A percentile compares a stretch with the other conserved stretches of the same genome.
Conservation (phyloP, 2,888 invertebrate genomes). For the Andrena bicolor region DNA sequence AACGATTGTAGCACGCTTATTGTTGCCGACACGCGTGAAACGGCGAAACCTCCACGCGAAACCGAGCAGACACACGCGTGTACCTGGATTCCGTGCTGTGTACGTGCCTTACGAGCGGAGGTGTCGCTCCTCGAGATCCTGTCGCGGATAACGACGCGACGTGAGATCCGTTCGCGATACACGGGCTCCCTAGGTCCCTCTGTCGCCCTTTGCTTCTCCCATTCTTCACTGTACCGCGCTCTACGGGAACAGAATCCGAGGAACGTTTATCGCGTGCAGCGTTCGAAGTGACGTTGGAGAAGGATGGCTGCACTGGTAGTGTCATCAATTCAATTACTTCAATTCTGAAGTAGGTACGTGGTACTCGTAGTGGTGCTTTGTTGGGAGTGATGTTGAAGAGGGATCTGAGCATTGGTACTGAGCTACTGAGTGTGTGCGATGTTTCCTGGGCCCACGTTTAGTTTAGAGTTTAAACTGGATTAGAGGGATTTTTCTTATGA, state of each 20-base stretch:
- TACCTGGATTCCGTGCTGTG: conserved; percentile 31
- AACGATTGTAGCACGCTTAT: conserved; percentile 51
- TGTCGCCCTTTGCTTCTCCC: conserved; percentile 39
- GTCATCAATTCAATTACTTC: background rate
- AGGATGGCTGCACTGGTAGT: background rate
- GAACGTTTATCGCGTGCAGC: conserved; percentile 19
- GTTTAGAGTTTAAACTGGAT: too few relatives aligned
- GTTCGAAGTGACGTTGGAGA: conserved; percentile 2
- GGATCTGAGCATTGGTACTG: background rate
- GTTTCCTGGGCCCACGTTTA: too few relatives aligned
- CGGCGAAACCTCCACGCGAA: conserved; percentile 42
- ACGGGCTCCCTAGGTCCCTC: conserved; percentile 37
- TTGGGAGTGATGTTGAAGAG: background rate
- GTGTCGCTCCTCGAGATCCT: conserved; percentile 63
- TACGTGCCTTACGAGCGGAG: conserved; percentile 46
- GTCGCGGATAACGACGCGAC: conserved; percentile 62
- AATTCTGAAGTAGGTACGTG: background rate
- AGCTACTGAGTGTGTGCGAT: too few relatives aligned
- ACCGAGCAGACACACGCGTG: conserved; percentile 31
- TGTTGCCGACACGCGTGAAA: conserved; percentile 57
- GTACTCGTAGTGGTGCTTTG: background rate
- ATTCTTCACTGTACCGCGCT: conserved; percentile 33
- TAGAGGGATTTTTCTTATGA: too few relatives aligned
- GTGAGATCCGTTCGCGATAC: conserved; percentile 70
- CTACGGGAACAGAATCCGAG: background rate